Base-by-base conservation (phyloP, 2,797 vertebrate species). In the Acanthopagrus latus region DNA sequence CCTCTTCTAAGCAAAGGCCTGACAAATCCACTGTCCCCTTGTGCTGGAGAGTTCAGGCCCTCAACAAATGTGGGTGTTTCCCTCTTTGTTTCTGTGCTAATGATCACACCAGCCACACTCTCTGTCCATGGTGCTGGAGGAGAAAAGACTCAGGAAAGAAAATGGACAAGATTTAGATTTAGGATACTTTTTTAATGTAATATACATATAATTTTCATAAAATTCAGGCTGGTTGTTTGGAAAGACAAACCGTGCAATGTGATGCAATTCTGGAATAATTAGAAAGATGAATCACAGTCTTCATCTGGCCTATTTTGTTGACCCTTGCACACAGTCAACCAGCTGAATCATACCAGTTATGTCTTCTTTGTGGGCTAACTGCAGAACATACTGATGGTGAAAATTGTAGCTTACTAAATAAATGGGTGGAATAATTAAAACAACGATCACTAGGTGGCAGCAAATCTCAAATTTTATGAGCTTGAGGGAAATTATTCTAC, bases 401-500 rank as follows among this genome's bases (percentile, higher is more conserved):
- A 75, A 60, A 13, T 52, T 11, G 13, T 4, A 5, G 38, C 0
- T 12, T 2, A 3, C 6, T 11, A 81, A 58, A 63, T 7, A 27
- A 23, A 46, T 69, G 16, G 29, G 18, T 43, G 38, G 29, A 23
- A 25, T n/a, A 10, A 44, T 66, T 71, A 3, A 41, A 29, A n/a
- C 0, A 74, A 29, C 0, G 10, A 38, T 47, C 93, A 84, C 79
- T 69, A 88, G 93, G 29, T 79, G 92, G 89, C 87, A 84, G 71
- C 85, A 90, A 58, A 85, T 66, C 14, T 46, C 33, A 50, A 17
- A 4, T 55, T 74, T 55, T 17, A 20, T 29, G 43, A 18, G 33
- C 21, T 29, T n/a, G 14, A 44, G 17, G 27, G 12, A 66, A 47
- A 57, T 3, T 46, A n/a, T 20, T 20, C 12, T 14, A 23, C 38